These are phyloP conservation scores for Hydrolagus affinis DNA, from an alignment of 2,113 vertebrate genomes.

Conservation along the genomic window DNA sequence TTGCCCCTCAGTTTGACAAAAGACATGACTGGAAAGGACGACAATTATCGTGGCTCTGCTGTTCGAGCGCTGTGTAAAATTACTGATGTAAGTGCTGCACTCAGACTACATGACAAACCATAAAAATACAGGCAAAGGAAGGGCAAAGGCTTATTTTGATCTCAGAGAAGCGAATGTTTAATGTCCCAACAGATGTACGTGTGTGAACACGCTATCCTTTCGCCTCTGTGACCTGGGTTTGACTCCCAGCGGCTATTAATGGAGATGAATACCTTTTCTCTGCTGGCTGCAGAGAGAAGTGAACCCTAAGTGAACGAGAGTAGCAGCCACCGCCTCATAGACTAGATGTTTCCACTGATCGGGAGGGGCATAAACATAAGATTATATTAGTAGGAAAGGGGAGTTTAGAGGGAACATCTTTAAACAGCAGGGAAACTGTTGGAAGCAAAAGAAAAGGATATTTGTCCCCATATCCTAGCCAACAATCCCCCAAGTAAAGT, in stretches of 20 bases:
- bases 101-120: neutral
- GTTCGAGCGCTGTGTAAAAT: conserved; percentile 67
- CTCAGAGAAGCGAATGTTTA: no score
- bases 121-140: neutral
- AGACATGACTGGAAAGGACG: conserved; percentile 74
- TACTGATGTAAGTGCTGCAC: conserved; percentile 60
- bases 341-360: no score
- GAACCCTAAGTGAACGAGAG: no score
- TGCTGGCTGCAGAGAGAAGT: neutral
- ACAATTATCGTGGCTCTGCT: conserved; percentile 64
- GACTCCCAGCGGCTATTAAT: neutral
- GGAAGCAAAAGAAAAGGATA: no score
- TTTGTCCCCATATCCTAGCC: no score
- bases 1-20: conserved; percentile 60
- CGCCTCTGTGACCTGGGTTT: neutral
- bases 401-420: no score
- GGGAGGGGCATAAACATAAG: no score
- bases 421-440: no score
- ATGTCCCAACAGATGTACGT: neutral
- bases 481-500: no score
- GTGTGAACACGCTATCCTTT: neutral
- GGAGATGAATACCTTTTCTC: no score
- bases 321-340: no score
- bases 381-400: no score
- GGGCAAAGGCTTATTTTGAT: neutral